Evolutionary conservation across 2,113 vertebrate genomes (phyloP).

Genomic region (Martes martes): DNA sequence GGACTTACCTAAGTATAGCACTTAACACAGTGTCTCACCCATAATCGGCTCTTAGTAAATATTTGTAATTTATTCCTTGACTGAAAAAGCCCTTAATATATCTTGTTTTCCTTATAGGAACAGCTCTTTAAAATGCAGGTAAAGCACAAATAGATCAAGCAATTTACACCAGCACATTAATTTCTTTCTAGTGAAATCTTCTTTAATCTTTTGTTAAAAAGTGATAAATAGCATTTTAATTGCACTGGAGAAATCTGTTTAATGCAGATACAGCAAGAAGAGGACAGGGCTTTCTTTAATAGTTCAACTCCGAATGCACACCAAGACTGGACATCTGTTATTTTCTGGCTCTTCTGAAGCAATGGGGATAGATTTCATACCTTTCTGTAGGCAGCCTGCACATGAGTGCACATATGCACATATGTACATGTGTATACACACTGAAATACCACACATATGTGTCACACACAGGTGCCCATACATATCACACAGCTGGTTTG

Average conservation of each 20-base stretch:
- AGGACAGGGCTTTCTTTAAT: neutral
- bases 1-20: neutral
- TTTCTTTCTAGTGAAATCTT: constrained; percentile 5
- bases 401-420: neutral
- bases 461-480: no score
- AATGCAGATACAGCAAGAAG: neutral
- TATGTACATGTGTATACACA: neutral
- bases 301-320: neutral
- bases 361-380: neutral
- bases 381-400: neutral
- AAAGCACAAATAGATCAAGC: neutral
- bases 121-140: neutral
- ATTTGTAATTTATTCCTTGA: constrained; percentile 25
- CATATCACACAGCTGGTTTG: neutral
- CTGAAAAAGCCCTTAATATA: neutral
- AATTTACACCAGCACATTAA: neutral
- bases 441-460: neutral
- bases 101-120: neutral
- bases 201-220: constrained; percentile 29
- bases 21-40: neutral
- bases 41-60: neutral
- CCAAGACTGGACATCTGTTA: neutral
- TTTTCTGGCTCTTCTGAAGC: neutral
- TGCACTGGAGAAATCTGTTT: neutral
- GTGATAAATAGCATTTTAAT: constrained; percentile 8